phyloP scores from a whole-genome alignment of 2,113 vertebrate genomes.

The Nannospalax galili region DNA sequence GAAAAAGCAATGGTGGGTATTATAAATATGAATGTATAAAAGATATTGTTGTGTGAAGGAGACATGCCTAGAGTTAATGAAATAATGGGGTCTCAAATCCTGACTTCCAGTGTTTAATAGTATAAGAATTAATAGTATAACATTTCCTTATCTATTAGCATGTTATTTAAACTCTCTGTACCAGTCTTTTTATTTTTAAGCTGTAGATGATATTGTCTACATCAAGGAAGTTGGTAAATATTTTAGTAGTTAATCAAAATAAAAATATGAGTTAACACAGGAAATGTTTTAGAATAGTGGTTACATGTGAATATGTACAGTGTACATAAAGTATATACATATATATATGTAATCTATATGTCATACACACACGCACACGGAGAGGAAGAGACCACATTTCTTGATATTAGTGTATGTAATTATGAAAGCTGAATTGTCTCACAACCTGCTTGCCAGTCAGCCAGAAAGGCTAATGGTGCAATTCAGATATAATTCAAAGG shows the following conservation, averaged over 20 bases:
- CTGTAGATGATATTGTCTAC: background rate
- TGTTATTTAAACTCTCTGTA: background rate
- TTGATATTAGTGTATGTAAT: background rate
- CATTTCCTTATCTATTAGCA: background rate
- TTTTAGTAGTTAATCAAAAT: background rate
- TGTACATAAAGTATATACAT: background rate
- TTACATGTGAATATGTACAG: background rate
- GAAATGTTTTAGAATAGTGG: background rate
- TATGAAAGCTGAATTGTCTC: background rate
- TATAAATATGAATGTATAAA: background rate
- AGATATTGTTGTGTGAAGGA: no score
- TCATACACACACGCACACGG: accelerated
- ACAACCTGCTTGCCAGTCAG: background rate
- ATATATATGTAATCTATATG: background rate
- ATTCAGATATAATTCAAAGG: background rate
- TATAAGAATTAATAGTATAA: background rate
- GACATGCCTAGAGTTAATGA: background rate
- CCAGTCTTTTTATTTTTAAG: background rate
- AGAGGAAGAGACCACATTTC: background rate
- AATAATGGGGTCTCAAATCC: background rate
- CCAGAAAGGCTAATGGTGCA: background rate
- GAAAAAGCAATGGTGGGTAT: background rate
- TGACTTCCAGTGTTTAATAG: background rate
- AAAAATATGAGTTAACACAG: background rate
- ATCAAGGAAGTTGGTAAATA: background rate